Conservation (phyloP, 2,113 vertebrate genomes). For the Perognathus longimembris region DNA sequence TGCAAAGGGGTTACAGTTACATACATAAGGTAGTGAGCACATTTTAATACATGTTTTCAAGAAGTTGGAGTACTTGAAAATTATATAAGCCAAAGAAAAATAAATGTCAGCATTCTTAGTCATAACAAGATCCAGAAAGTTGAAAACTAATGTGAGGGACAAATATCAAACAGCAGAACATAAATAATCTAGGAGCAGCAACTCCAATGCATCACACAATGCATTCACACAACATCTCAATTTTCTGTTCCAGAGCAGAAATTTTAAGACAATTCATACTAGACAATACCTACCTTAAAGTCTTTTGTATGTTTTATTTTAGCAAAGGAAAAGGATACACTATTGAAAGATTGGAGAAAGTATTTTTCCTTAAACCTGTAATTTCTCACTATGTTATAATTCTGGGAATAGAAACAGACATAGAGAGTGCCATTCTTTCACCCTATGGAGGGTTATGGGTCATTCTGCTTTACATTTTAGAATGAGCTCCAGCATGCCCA, state of each 20-base stretch:
- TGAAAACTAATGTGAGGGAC: not conserved
- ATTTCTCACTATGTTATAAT: not conserved
- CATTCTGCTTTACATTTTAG: not conserved
- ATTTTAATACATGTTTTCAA: not conserved
- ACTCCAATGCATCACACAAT: not conserved
- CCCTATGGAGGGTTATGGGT: not conserved
- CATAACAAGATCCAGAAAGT: not conserved
- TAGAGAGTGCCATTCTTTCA: not conserved
- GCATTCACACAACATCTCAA: not conserved
- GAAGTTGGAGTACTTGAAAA: not conserved
- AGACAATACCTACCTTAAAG: not conserved
- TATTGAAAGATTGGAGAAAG: not conserved
- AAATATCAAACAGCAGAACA: not conserved
- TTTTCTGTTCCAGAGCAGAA: not conserved
- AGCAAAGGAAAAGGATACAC: not conserved
- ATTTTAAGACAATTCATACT: constrained; percentile 1
- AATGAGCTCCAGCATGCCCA: not conserved
- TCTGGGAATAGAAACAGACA: not conserved
- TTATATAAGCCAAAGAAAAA: not conserved
- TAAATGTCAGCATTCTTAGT: not conserved
- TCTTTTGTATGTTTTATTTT: not conserved
- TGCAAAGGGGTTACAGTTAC: too few species aligned
- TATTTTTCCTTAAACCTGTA: not conserved
- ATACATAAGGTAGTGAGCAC: too few species aligned
- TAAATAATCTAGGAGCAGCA: not conserved